Conservation (phyloP, 2,888 invertebrate genomes). For the Cheilosia vernalis region DNA sequence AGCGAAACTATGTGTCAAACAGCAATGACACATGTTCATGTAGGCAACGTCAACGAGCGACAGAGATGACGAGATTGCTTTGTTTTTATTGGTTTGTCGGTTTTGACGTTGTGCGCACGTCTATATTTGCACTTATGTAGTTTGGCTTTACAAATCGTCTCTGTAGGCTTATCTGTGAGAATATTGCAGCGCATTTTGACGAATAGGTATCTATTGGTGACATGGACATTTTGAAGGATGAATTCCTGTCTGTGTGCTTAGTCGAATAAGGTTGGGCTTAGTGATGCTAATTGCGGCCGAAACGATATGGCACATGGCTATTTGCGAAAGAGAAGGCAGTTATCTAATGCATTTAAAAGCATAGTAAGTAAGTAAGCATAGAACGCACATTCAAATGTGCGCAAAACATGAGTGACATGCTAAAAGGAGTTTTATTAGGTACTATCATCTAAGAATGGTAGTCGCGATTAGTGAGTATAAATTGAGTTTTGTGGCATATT, state of each 20-base stretch:
- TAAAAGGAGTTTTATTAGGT: no score
- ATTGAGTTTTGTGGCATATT: no score
- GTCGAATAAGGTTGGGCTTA: constrained; percentile 28
- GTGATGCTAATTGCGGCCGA: constrained; percentile 3
- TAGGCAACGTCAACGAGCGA: constrained; percentile 9
- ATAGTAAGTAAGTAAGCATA: no score
- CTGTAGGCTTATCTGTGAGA: constrained; percentile 22
- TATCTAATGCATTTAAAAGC: neutral
- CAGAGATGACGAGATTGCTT: constrained; percentile 15
- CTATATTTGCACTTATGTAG: constrained; percentile 2
- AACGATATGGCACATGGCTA: neutral
- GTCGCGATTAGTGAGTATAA: no score
- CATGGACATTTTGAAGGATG: constrained; percentile 49
- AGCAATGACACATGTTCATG: constrained; percentile 35
- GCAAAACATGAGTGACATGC: no score
- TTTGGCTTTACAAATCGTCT: constrained; percentile 10
- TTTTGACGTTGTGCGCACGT: constrained; percentile 11
- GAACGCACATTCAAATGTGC: no score
- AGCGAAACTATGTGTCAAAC: constrained; percentile 44
- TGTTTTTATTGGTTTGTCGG: constrained; percentile 29
- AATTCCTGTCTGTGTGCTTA: neutral
- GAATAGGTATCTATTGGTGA: constrained; percentile 44
- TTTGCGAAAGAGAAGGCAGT: neutral
- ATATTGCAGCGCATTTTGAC: constrained; percentile 20
- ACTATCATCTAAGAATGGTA: no score